phyloP scores from a whole-genome alignment of 2,888 invertebrate genomes.

The Eudasyphora cyanicolor region DNA sequence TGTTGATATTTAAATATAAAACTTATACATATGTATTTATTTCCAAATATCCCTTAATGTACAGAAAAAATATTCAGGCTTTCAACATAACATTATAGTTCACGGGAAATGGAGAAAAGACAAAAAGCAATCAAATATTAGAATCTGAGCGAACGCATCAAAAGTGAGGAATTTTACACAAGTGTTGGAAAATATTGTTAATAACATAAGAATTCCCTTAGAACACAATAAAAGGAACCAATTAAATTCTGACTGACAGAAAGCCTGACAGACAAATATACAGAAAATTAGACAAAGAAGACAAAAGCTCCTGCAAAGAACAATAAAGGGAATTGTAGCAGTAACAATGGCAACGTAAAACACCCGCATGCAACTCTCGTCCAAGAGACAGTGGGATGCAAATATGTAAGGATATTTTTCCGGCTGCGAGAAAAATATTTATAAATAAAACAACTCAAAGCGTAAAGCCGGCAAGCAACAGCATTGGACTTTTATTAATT shows the following conservation, averaged over 20 bases:
- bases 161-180: constrained; percentile 7
- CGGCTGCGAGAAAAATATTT: neutral
- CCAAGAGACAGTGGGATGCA: neutral
- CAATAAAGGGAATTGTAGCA: neutral
- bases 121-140: neutral
- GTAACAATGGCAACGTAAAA: neutral
- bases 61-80: no score
- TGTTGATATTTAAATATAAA: no score
- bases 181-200: constrained; percentile 12
- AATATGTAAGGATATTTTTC: neutral
- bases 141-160: neutral
- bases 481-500: neutral
- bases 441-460: neutral
- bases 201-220: neutral
- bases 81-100: no score
- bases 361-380: no score
- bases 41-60: no score
- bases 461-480: neutral
- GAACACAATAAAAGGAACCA: constrained; percentile 36
- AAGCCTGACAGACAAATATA: neutral
- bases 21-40: no score
- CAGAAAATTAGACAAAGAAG: neutral
- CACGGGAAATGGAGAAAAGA: neutral
- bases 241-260: constrained; percentile 21
- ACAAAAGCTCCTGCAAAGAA: neutral